phyloP scores from a whole-genome alignment of 2,888 invertebrate species.

The Phengaris alcon region DNA sequence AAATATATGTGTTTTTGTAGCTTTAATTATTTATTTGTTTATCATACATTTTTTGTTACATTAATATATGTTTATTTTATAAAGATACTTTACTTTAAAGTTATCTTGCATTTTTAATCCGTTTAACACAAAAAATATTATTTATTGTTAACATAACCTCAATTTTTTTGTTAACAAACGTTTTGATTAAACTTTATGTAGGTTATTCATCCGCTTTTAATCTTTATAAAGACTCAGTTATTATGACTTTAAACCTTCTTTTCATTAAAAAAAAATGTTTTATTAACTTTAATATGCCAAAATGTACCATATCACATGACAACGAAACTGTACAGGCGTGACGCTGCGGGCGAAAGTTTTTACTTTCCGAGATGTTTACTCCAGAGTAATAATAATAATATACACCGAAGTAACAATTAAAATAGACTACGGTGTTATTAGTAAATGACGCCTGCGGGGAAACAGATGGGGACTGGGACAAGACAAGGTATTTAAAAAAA shows the following conservation, averaged over 20 bases:
- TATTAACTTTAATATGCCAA: background rate
- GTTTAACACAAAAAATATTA: background rate
- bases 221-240: too few relatives aligned
- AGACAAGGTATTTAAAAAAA: constrained; percentile 6
- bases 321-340: constrained; percentile 43
- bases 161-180: constrained; percentile 10
- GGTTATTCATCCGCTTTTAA: background rate
- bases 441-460: constrained; percentile 39
- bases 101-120: background rate
- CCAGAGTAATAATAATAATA: constrained; percentile 39
- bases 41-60: background rate
- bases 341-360: constrained; percentile 46
- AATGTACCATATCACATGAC: constrained; percentile 36
- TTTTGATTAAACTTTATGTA: constrained; percentile 9
- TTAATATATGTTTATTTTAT: background rate
- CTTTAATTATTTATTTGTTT: background rate
- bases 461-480: constrained; percentile 40
- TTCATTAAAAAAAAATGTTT: background rate
- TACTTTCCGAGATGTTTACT: constrained; percentile 47
- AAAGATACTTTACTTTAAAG: background rate
- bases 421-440: constrained; percentile 40
- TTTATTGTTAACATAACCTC: background rate
- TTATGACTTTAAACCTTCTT: background rate
- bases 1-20: background rate
- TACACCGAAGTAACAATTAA: constrained; percentile 41